These are phyloP conservation scores for Leucoraja erinaceus DNA, from an alignment of 2,113 vertebrate genomes.

Conservation along the genomic window DNA sequence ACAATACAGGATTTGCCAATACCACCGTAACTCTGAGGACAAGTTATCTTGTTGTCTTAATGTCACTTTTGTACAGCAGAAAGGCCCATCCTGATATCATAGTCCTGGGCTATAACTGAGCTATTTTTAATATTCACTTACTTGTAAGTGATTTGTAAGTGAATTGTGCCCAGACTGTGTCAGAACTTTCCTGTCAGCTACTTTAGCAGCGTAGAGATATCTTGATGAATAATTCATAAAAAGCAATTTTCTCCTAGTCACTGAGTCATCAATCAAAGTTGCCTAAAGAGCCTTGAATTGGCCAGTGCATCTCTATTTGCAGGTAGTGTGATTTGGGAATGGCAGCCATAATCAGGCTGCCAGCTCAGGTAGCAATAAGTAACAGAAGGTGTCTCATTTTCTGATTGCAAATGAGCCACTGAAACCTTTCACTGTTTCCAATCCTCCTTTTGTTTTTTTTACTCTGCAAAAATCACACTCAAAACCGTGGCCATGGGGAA, in stretches of 20 bases:
- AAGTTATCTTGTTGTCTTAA: slow-evolving; percentile 60
- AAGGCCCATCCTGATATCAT: slow-evolving; percentile 72
- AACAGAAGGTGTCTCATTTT: slow-evolving; percentile 68
- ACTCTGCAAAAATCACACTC: slow-evolving; percentile 68
- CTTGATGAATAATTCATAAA: slow-evolving; percentile 91
- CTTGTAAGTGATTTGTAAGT: slow-evolving; percentile 91
- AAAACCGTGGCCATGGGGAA: slow-evolving; percentile 71
- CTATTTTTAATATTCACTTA: slow-evolving; percentile 85
- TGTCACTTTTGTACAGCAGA: slow-evolving; percentile 67
- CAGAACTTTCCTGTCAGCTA: slow-evolving; percentile 90
- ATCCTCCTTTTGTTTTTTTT: slow-evolving; percentile 54
- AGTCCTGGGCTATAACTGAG: slow-evolving; percentile 69
- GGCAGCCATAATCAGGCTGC: slow-evolving; percentile 72
- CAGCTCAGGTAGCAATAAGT: slow-evolving; percentile 74
- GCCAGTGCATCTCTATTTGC: slow-evolving; percentile 76
- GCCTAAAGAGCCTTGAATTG: slow-evolving; percentile 84
- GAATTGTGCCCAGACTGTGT: slow-evolving; percentile 85
- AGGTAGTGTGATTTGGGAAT: slow-evolving; percentile 76
- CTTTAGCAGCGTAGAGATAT: slow-evolving; percentile 91
- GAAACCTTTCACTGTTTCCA: slow-evolving; percentile 61
- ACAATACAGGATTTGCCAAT: slow-evolving; percentile 62
- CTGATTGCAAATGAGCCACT: slow-evolving; percentile 73
- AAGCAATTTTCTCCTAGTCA: slow-evolving; percentile 91
- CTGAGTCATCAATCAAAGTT: slow-evolving; percentile 93
- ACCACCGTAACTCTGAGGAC: slow-evolving; percentile 59